Conservation (phyloP, 1,140 invertebrate species). For the Papilio polyxenes region DNA sequence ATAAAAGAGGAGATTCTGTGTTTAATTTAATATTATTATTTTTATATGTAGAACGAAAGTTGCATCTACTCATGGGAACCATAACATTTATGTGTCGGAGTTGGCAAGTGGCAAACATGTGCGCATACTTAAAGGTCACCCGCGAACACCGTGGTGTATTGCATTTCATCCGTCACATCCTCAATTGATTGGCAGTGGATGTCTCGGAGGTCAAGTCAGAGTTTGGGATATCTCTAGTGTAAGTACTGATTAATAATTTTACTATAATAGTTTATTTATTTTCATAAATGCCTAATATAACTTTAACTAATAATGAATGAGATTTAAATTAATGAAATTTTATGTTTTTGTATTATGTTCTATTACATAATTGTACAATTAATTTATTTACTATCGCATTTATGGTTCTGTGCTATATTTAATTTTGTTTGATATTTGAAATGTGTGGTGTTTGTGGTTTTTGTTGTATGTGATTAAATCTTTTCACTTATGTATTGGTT, state of each 20-base stretch:
- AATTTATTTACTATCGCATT: too few species aligned
- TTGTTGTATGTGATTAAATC: not conserved
- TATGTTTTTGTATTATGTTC: not conserved
- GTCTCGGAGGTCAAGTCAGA: conserved; percentile 93
- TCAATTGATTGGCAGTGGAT: conserved; percentile 93
- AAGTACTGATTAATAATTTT: conserved; percentile 68
- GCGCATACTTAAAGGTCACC: conserved; percentile 90
- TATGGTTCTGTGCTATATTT: not conserved
- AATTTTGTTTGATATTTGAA: conserved; percentile 27
- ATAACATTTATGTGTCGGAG: conserved; percentile 94
- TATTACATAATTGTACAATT: too few species aligned
- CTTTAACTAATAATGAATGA: not conserved
- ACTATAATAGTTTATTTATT: not conserved
- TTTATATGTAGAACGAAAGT: conserved; percentile 84
- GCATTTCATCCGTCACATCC: conserved; percentile 93
- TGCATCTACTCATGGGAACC: conserved; percentile 95
- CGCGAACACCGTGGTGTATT: conserved; percentile 95
- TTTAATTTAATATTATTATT: not conserved
- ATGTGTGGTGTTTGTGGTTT: conserved; percentile 9
- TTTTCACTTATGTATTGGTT: not conserved
- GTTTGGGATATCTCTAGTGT: conserved; percentile 93
- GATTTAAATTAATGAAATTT: not conserved
- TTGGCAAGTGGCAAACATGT: conserved; percentile 90
- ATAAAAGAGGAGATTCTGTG: not conserved
- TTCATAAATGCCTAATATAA: not conserved